These are phyloP conservation scores for Valencia hispanica DNA, from an alignment of 2,797 vertebrate genomes.

Conservation along the genomic window DNA sequence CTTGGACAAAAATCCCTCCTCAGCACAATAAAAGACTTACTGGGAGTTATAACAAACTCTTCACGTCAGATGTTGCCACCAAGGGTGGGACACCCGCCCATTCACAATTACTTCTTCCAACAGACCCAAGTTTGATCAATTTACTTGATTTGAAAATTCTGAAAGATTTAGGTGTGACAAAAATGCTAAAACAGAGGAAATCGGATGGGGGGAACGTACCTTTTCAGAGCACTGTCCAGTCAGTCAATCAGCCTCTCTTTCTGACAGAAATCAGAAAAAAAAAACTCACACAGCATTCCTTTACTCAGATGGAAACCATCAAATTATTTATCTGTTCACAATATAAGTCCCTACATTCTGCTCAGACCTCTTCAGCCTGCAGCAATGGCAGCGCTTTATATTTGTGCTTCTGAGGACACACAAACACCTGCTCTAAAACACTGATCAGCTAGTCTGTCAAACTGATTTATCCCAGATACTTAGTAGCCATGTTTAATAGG, in stretches of 20 bases:
- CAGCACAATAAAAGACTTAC: neutral
- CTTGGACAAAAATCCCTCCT: neutral
- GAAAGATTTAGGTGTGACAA: neutral
- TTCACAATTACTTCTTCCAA: too few species aligned
- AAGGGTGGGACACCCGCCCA: neutral
- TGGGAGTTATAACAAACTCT: neutral
- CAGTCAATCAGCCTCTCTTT: neutral
- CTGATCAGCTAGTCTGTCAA: neutral
- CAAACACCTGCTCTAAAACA: neutral
- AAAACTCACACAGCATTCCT: neutral
- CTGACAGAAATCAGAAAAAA: neutral
- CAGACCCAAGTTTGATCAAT: too few species aligned
- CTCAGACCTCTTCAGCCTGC: neutral
- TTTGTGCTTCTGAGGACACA: neutral
- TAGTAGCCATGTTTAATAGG: neutral
- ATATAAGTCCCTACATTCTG: neutral
- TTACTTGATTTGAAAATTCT: too few species aligned
- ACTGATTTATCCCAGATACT: neutral
- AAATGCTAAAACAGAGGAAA: neutral
- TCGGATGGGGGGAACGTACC: neutral
- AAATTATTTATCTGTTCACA: neutral
- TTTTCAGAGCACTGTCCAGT: neutral
- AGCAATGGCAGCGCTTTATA: neutral
- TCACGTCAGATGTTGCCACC: neutral
- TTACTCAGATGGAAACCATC: neutral